phyloP scores from a whole-genome alignment of 2,888 invertebrate genomes.

The Mythimna lalbum region DNA sequence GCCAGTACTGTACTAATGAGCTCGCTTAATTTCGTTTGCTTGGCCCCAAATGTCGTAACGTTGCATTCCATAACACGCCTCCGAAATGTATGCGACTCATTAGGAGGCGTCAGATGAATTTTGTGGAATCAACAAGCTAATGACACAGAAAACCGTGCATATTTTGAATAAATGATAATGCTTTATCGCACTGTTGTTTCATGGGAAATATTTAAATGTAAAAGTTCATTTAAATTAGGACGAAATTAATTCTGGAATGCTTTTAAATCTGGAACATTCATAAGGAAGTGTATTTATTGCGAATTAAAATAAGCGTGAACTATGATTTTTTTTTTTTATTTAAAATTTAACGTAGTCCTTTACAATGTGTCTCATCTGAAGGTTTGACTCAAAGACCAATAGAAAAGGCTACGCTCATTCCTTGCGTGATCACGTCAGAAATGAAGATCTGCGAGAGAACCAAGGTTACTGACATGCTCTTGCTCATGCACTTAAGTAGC shows the following conservation, averaged over 20 bases:
- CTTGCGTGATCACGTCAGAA: no score
- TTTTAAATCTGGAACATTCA: slow-evolving; percentile 18
- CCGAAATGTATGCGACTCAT: slow-evolving; percentile 74
- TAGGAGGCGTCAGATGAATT: slow-evolving; percentile 74
- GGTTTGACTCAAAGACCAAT: no score
- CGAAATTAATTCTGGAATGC: slow-evolving; percentile 21
- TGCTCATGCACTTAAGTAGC: no score
- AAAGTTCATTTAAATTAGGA: slow-evolving; percentile 22
- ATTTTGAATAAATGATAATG: slow-evolving; percentile 57
- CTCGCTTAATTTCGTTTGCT: slow-evolving; percentile 71
- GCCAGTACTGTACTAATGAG: slow-evolving; percentile 70
- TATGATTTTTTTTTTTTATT: no score
- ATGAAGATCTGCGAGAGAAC: no score
- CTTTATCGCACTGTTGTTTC: slow-evolving; percentile 35
- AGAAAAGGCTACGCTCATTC: no score
- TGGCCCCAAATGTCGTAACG: slow-evolving; percentile 71
- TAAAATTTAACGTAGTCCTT: no score
- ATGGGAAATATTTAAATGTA: slow-evolving; percentile 53
- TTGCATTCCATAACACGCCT: slow-evolving; percentile 74
- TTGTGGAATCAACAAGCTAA: slow-evolving; percentile 74
- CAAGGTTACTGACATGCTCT: no score
- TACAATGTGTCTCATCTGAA: no score
- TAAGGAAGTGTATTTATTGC: slow-evolving; percentile 8
- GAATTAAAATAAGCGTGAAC: not conserved
- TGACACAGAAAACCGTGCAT: slow-evolving; percentile 66